Evolutionary conservation across 2,113 vertebrate genomes (phyloP), one percentile per base, ranked within the genome.

Genomic region (Pimephales promelas): DNA sequence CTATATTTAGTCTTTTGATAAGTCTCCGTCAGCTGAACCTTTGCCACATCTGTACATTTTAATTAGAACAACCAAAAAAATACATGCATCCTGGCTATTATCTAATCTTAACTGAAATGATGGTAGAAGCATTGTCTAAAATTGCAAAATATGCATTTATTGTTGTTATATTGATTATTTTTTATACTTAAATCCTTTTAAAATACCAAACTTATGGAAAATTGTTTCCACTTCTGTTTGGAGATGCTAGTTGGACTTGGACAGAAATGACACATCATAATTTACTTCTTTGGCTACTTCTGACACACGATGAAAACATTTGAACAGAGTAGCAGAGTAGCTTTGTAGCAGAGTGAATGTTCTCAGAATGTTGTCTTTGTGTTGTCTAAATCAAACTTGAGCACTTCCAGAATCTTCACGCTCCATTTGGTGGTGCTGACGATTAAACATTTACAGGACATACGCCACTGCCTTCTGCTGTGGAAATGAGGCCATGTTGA

Each of bases 361-460:
- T 75, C 34, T 18, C 34, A 56, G 20, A 75, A 75, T 6, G 49
- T 36, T 57, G 54, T 45, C 24, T 73, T 31, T 56, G 31, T 47
- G 5, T 59, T 57, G 52, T 77, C 5, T 78, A 34, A 75, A 75
- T 74, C 31, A 78, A 78, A 26, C 54, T 54, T 43, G 72, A 18
- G 11, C 16, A 14, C 22, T 83, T 64, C 16, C 22, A 59, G 61
- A 56, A 54, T 77, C 72, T 64, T 68, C 71, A 22, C 45, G 49
- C 10, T 61, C 62, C 61, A 85, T 81, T 80, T 76, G 31, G 45
- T 62, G 82, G 62, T 54, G 10, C 34, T 75, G 62, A 64, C 43
- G 7, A 86, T 93, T 83, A 93, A 94, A 93, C 89, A 93, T 92
- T 93, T 87, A 93, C 87, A 86, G 88, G 74, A 90, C 92, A 93